Evolutionary conservation across 2,113 vertebrate species (phyloP).

Genomic region (Clinocottus analis): DNA sequence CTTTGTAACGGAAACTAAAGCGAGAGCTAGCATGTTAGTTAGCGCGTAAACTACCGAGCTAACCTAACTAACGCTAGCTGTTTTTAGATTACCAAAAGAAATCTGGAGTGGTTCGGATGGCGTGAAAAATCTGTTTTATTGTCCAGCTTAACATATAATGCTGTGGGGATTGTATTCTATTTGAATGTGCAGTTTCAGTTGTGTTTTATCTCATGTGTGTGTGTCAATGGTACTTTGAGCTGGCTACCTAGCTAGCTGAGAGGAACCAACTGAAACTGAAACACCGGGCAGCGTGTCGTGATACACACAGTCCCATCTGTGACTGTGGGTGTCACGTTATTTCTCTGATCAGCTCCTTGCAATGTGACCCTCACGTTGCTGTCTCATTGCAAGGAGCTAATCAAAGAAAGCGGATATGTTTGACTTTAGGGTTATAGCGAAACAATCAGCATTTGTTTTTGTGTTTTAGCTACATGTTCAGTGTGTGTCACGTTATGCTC

Average conservation of each 20-base stretch:
- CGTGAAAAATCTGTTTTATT: rapidly evolving
- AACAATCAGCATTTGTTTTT: neutral
- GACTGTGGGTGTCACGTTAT: neutral
- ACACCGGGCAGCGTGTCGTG: constrained; percentile 42
- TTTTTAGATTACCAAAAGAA: neutral
- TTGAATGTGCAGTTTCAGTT: neutral
- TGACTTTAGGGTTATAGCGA: neutral
- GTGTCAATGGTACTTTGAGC: neutral
- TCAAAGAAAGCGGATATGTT: neutral
- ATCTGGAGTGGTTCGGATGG: neutral
- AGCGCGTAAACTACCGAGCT: constrained; percentile 34
- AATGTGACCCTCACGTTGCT: neutral
- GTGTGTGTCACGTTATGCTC: neutral
- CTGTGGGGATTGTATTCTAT: rapidly evolving
- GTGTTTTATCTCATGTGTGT: neutral
- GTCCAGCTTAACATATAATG: rapidly evolving
- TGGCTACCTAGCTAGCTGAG: constrained; percentile 10
- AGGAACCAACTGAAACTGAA: neutral
- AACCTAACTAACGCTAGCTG: constrained; percentile 3
- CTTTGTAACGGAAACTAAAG: neutral
- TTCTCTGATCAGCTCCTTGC: neutral
- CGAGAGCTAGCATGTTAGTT: constrained; percentile 36
- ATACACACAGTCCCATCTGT: constrained; percentile 34
- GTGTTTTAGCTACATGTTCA: neutral
- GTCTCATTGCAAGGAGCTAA: neutral